Evolutionary conservation across 2,888 invertebrate species (phyloP), one percentile per base, ranked within the genome.

Genomic region (Allophyes oxyacanthae): DNA sequence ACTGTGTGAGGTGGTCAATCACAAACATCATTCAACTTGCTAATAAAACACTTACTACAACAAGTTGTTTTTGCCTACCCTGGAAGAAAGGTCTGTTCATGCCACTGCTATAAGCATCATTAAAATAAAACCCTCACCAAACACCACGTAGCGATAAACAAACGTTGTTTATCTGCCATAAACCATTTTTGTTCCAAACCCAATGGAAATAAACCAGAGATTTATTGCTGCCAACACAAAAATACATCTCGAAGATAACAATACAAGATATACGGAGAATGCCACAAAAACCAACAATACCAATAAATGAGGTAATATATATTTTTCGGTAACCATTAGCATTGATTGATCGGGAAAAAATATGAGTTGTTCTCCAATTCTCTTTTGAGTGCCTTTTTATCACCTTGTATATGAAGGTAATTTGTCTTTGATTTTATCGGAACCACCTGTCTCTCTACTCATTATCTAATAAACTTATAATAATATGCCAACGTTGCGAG

Each of bases 251-350:
- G 13, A 9, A 30, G 15, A 38, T 15, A 1, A 34, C 14, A 32
- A 42, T 42, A 14, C 13, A 13, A 51, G 33, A 48, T 32, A 37
- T 46, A 57, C 37, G n/a, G 37, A 25, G 41, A 50, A 36, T 46
- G 14, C 40, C 0, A 26, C 30, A 30, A 48, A 15, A 37, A n/a
- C 14, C 6, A 37, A 30, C 15, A 38, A 48, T 30, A 48, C 26
- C 61, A 56, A 43, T 67, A 67, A 61, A 68, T 66, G 48, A 66
- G 59, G 63, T 71, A 69, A 76, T 70, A 61, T 61, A 64, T 76
- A 60, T 77, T 78, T 72, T 68, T 70, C 65, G 51, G 28, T 49
- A 30, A 50, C 51, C 64, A 64, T 75, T 68, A 71, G 64, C 56
- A 61, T 60, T 70, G 71, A 77, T 75, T 70, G 73, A 73, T 67